Percentiles rank a stretch among this genome's conserved stretches.
These are phyloP conservation scores for Cheilosia impressa DNA, from an alignment of 2,888 invertebrate species.

Conservation along the genomic window DNA sequence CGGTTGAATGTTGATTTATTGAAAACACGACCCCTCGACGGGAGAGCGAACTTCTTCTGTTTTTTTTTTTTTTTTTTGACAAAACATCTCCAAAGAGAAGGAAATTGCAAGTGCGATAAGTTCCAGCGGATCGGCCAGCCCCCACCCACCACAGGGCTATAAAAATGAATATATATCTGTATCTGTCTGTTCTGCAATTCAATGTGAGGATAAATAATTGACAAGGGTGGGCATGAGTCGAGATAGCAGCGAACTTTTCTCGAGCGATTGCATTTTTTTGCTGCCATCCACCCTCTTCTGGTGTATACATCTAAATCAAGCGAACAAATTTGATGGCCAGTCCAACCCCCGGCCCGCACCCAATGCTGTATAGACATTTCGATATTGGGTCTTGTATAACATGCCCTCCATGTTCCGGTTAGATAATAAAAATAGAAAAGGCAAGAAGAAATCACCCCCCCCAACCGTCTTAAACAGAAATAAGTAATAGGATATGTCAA, in stretches of 20 bases:
- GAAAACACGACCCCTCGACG: conserved; percentile 62
- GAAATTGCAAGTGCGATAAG: conserved; percentile 75
- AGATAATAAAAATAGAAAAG: conserved; percentile 65
- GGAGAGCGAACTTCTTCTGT: neutral
- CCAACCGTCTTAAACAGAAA: conserved; percentile 37
- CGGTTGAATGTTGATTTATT: conserved; percentile 72
- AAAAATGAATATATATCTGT: conserved; percentile 58
- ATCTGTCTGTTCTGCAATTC: conserved; percentile 71
- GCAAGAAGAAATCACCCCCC: conserved; percentile 62
- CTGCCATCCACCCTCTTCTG: conserved; percentile 4
- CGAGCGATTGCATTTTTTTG: conserved; percentile 53
- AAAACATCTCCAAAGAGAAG: conserved; percentile 30
- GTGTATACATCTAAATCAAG: conserved; percentile 25
- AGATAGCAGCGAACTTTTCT: conserved; percentile 38
- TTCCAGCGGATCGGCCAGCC: conserved; percentile 62
- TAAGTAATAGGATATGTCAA: conserved; percentile 75
- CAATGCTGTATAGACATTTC: neutral
- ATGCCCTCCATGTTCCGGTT: conserved; percentile 64
- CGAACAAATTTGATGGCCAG: conserved; percentile 56
- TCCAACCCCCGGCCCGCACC: neutral
- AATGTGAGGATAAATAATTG: conserved; percentile 73
- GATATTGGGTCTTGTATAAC: conserved; percentile 59
- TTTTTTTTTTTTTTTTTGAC: conserved; percentile 14
- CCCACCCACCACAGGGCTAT: conserved; percentile 45
- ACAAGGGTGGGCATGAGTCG: conserved; percentile 63